These are phyloP conservation scores for Tangara arthus DNA, from an alignment of 2,797 vertebrate species.

Conservation along the genomic window DNA sequence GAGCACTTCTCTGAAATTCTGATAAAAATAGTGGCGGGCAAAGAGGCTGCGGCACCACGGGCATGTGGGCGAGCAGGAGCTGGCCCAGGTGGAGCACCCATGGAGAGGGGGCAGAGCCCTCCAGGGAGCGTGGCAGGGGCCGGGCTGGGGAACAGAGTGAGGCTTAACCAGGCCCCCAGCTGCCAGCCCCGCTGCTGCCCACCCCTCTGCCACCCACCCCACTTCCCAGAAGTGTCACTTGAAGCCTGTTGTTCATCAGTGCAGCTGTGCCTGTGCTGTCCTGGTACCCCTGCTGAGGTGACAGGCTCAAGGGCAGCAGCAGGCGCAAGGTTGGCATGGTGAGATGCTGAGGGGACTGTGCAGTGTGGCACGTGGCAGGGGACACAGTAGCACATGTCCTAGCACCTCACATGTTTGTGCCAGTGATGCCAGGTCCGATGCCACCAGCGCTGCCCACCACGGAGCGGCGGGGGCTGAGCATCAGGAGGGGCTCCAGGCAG, in stretches of 20 bases:
- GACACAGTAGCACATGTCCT: neutral
- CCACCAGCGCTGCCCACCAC: constrained; percentile 61
- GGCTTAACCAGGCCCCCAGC: neutral
- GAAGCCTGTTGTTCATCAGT: constrained; percentile 26
- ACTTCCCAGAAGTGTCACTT: constrained; percentile 55
- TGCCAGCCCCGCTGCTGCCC: neutral
- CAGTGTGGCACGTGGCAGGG: rapidly evolving
- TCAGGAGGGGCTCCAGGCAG: constrained; percentile 86
- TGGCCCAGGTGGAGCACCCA: neutral
- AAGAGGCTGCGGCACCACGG: neutral
- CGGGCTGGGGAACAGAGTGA: neutral
- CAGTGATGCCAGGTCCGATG: constrained; percentile 59
- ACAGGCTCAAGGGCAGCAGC: constrained; percentile 39
- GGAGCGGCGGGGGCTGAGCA: constrained; percentile 76
- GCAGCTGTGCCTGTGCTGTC: neutral
- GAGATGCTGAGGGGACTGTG: neutral
- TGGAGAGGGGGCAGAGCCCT: neutral
- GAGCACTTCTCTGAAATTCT: constrained; percentile 83
- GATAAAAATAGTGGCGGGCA: constrained; percentile 86
- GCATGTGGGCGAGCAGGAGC: neutral
- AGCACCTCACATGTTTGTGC: constrained; percentile 62
- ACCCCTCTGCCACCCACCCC: rapidly evolving
- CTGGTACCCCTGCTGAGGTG: neutral
- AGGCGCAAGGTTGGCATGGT: neutral
- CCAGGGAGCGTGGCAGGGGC: rapidly evolving